Evolutionary conservation across 2,113 vertebrate genomes (phyloP).

Genomic region (Aegypius monachus): DNA sequence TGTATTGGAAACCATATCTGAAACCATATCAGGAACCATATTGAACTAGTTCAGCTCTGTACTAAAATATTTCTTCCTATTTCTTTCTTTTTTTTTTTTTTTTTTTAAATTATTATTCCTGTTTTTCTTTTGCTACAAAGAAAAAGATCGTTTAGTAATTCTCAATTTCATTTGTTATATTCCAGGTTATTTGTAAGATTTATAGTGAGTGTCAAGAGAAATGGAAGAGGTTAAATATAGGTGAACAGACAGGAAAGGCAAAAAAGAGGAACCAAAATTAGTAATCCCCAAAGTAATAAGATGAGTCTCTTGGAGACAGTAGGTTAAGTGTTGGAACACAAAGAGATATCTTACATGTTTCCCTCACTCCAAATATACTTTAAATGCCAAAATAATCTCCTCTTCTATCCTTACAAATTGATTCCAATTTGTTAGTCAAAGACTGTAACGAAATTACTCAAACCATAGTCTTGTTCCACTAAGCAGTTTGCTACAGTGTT

Average conservation of each 20-base stretch:
- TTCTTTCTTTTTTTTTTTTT: background rate
- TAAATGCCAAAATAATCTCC: slow-evolving; percentile 20
- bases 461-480: slow-evolving; percentile 2
- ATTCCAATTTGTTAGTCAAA: slow-evolving; percentile 49
- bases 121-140: background rate
- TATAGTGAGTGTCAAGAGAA: background rate
- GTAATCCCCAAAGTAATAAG: background rate
- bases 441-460: slow-evolving; percentile 27
- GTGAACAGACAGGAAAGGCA: background rate
- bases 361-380: background rate
- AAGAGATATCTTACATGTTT: background rate
- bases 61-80: background rate
- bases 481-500: slow-evolving; percentile 9
- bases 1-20: background rate
- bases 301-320: background rate
- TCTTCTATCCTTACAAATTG: background rate
- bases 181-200: background rate
- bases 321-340: background rate
- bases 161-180: background rate
- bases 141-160: background rate
- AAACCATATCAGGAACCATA: background rate
- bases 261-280: background rate
- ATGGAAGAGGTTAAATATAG: background rate
- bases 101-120: background rate
- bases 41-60: background rate